These are phyloP conservation scores for Peromyscus maniculatus DNA, from an alignment of 2,113 vertebrate species.

Conservation along the genomic window DNA sequence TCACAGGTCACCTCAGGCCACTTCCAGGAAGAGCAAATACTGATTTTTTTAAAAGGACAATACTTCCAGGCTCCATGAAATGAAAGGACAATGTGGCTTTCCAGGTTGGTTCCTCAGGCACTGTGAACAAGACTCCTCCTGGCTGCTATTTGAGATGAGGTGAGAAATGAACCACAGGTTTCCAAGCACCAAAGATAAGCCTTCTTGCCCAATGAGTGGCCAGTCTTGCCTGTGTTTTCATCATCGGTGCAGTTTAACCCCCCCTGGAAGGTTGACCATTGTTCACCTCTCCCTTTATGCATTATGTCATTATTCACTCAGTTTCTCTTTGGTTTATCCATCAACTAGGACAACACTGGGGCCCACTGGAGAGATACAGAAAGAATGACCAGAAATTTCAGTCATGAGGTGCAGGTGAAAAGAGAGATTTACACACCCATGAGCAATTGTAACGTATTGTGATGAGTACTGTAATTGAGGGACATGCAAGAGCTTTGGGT, in stretches of 20 bases:
- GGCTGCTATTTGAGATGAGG: neutral
- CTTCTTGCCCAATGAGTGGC: neutral
- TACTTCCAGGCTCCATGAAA: neutral
- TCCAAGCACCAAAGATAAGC: neutral
- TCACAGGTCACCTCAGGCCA: neutral
- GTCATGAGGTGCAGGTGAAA: neutral
- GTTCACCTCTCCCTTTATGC: neutral
- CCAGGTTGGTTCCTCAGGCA: neutral
- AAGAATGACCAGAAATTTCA: neutral
- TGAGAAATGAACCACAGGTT: neutral
- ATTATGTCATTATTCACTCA: neutral
- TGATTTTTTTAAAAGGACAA: neutral
- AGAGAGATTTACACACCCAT: neutral
- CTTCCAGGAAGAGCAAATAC: neutral
- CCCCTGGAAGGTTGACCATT: neutral
- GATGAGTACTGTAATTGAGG: neutral
- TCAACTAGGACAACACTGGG: neutral
- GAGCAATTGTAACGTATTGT: neutral
- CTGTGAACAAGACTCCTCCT: neutral
- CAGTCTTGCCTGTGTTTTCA: neutral
- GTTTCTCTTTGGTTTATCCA: neutral
- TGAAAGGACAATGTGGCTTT: neutral
- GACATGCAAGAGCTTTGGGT: neutral
- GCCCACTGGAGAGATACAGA: neutral
- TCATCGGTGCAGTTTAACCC: neutral